Percentiles rank a stretch among this genome's conserved stretches.
Evolutionary conservation across 2,113 vertebrate species (phyloP).

Genomic region (Arenaria interpres): DNA sequence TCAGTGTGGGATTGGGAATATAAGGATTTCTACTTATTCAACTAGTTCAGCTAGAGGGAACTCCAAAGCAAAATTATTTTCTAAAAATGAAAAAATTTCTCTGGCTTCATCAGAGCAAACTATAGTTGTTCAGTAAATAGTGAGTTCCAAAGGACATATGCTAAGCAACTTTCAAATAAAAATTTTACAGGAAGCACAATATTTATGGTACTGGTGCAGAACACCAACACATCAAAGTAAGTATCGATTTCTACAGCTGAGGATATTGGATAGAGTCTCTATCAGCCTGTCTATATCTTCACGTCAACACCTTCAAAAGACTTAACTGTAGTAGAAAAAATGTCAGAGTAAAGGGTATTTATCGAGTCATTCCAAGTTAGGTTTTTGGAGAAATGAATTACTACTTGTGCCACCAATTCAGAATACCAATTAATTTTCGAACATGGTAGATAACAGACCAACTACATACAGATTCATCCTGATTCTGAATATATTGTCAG

Average conservation of each 20-base stretch:
- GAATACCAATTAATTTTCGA: neutral
- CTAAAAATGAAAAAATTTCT: neutral
- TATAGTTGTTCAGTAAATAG: neutral
- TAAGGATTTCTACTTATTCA: neutral
- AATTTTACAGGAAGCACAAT: neutral
- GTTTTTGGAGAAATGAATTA: neutral
- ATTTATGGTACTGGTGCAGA: neutral
- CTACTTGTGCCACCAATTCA: neutral
- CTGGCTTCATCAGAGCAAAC: constrained; percentile 30
- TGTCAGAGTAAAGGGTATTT: neutral
- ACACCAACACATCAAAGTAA: neutral
- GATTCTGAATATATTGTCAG: neutral
- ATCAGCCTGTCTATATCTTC: neutral
- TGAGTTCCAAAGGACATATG: neutral
- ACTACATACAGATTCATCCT: neutral
- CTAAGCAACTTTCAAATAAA: neutral
- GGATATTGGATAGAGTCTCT: neutral
- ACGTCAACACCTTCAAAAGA: neutral
- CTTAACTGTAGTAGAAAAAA: neutral
- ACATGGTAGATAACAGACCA: neutral
- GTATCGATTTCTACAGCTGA: neutral
- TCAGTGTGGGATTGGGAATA: neutral
- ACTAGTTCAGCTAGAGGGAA: neutral
- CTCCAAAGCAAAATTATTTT: neutral
- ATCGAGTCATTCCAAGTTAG: neutral